Conservation (phyloP, 2,113 vertebrate species). For the Anarhynchus alexandrinus region DNA sequence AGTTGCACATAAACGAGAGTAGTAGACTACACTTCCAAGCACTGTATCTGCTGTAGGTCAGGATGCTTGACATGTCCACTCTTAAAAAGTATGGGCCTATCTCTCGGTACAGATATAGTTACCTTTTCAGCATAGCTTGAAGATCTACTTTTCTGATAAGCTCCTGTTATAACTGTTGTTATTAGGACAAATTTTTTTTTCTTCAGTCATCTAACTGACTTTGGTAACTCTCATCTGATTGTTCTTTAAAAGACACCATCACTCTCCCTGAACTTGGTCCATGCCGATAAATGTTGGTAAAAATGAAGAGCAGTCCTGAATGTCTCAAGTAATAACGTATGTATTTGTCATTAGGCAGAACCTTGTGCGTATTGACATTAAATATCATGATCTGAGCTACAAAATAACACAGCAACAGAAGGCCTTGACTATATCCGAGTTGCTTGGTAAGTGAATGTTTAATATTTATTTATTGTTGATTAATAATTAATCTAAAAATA, state of each 20-base stretch:
- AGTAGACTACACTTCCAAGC: neutral
- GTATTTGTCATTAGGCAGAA: constrained; percentile 67
- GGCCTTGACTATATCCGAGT: constrained; percentile 66
- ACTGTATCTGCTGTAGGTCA: neutral
- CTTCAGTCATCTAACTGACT: neutral
- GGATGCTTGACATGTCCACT: neutral
- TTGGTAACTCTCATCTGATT: neutral
- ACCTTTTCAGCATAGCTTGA: neutral
- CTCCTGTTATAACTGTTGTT: neutral
- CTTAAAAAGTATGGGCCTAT: neutral
- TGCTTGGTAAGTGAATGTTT: constrained; percentile 71
- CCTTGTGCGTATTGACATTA: constrained; percentile 78
- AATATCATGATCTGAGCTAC: constrained; percentile 76
- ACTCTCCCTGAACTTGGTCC: neutral
- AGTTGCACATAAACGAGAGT: neutral
- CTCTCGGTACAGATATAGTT: neutral
- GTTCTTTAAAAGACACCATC: neutral
- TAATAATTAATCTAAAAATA: neutral
- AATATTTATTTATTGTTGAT: neutral
- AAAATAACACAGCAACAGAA: constrained; percentile 79
- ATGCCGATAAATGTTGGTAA: neutral
- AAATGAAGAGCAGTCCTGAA: neutral
- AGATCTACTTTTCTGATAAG: neutral
- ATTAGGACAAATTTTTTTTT: neutral
- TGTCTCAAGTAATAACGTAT: neutral